Base-by-base conservation (phyloP, 1,140 invertebrate genomes). In the Tachypleus tridentatus region DNA sequence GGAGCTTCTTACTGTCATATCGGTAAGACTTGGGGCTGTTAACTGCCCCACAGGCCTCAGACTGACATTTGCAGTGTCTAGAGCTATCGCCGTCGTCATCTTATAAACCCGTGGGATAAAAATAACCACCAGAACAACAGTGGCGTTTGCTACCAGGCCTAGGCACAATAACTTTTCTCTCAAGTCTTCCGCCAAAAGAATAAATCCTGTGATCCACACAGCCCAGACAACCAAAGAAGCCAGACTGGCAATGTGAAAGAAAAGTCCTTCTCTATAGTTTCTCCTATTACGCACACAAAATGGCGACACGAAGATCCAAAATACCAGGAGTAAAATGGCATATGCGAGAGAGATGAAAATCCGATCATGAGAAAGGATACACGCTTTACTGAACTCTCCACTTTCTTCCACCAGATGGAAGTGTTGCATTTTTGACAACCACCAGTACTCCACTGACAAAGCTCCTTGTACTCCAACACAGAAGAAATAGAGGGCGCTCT, bases 221-320 rank as follows among this genome's bases (percentile, higher is more conserved):
- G 79, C 69, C 81, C 83, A 84, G 3, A 79, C 72, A 10, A 77
- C 58, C 3, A 80, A 61, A 9, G 80, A 72, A 3, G 80, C 73
- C 57, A 81, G 75, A 4, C 76, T 76, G 0, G 78, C 79, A 0
- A 78, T 73, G 50, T 82, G 78, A 67, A 84, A 81, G n/a, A 81
- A 80, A 49, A 78, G 77, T 4, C 83, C 82, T 67, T 85, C 84
- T 4, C 77, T 76, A 70, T 84, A 82, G 73, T 85, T 84, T 50
- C 83, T 77, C 52, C 78, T 80, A 11, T 82, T 79, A 53, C 77
- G 77, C 9, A 77, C 72, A 51, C 82, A 80, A 68, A 80, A 80
- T 6, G 80, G 79, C 7, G 78, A 76, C 54, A 80, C 76, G n/a
- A 78, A 60, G 64, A 82, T 73, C 51, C 82, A 75, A 0, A 78